Percentiles rank a stretch among this genome's conserved stretches.
Evolutionary conservation across 2,113 vertebrate species (phyloP).

Genomic region (Podarcis muralis): DNA sequence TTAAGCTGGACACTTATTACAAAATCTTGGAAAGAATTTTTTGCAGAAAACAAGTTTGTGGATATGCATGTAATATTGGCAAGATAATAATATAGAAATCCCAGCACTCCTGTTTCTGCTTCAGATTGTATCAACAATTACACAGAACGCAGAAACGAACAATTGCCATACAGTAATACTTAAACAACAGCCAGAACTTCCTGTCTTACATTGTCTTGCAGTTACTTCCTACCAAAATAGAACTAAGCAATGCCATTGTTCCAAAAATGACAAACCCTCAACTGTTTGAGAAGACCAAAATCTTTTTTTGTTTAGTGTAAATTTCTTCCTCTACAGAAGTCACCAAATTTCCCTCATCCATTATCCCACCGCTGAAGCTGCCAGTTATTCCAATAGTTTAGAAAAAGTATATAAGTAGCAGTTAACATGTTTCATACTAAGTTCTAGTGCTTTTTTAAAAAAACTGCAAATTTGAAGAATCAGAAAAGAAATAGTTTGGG

Average conservation of each 20-base stretch:
- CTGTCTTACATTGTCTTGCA: background rate
- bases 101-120: background rate
- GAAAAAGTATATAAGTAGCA: background rate
- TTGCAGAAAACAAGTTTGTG: background rate
- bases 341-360: background rate
- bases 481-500: background rate
- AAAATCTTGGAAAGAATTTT: constrained; percentile 2
- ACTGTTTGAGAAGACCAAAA: background rate
- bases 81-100: background rate
- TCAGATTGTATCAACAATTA: accelerated
- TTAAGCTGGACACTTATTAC: background rate
- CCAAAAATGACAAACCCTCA: background rate
- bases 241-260: background rate
- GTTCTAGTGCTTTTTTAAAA: background rate
- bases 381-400: background rate
- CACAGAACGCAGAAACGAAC: background rate
- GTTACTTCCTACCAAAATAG: background rate
- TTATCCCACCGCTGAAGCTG: background rate
- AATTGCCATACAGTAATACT: background rate
- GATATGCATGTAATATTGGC: background rate
- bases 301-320: background rate
- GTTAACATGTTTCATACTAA: background rate
- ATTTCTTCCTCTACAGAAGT: background rate
- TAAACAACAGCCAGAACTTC: background rate
- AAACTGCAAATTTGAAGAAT: background rate